Percentiles rank a stretch among this genome's conserved stretches.
phyloP scores from a whole-genome alignment of 2,797 vertebrate genomes.

The Valencia hispanica region DNA sequence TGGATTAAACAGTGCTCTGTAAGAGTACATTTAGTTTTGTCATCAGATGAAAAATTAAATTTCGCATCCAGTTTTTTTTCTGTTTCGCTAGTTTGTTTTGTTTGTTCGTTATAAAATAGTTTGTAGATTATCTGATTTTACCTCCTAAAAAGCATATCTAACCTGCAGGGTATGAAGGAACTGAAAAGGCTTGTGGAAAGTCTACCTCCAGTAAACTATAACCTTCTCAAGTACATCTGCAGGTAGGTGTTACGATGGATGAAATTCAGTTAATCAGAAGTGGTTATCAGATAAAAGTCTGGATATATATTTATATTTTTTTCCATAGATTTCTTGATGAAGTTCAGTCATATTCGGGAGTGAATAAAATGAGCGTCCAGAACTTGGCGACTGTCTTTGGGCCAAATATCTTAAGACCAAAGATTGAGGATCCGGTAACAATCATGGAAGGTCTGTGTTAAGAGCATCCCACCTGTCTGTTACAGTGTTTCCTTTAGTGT shows the following conservation, averaged over 20 bases:
- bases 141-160: background rate
- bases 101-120: background rate
- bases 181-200: constrained; percentile 89
- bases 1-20: no score
- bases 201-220: constrained; percentile 94
- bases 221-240: constrained; percentile 97
- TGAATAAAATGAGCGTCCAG: constrained; percentile 99
- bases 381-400: constrained; percentile 98
- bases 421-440: constrained; percentile 94
- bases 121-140: background rate
- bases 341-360: constrained; percentile 94
- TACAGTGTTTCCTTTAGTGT: background rate
- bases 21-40: background rate
- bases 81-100: background rate
- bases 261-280: background rate
- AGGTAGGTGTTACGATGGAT: constrained; percentile 78
- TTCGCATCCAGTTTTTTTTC: background rate
- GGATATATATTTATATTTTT: background rate
- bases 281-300: background rate
- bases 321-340: constrained; percentile 95
- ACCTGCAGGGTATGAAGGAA: constrained; percentile 89
- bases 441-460: constrained; percentile 92
- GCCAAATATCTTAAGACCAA: constrained; percentile 95
- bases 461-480: rapidly evolving
- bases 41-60: background rate